Evolutionary conservation across 2,888 invertebrate species (phyloP).

Genomic region (Mythimna pallens): DNA sequence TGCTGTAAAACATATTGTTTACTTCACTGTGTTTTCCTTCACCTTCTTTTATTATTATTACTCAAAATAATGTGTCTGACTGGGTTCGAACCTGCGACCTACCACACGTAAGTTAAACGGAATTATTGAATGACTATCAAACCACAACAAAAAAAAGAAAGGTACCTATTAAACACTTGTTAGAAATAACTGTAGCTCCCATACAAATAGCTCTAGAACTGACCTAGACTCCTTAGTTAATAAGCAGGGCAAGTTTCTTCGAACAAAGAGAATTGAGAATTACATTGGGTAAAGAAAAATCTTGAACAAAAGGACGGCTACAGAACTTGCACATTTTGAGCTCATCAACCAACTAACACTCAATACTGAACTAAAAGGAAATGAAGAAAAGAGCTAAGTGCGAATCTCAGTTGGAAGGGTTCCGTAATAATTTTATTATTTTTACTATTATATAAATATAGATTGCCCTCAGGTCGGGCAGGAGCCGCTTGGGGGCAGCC

Average conservation of each 20-base stretch:
- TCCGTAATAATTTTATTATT: too few species aligned
- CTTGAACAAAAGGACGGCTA: neutral
- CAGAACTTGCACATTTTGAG: slow-evolving; percentile 15
- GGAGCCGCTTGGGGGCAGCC: too few species aligned
- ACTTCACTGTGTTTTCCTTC: too few species aligned
- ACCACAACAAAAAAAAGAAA: too few species aligned
- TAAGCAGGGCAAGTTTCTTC: neutral
- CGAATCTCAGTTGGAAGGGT: neutral
- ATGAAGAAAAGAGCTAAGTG: neutral
- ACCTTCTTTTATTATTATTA: too few species aligned
- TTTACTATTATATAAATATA: too few species aligned
- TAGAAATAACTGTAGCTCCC: neutral
- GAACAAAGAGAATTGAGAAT: slow-evolving; percentile 9
- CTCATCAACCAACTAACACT: slow-evolving; percentile 16
- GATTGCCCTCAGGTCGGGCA: too few species aligned
- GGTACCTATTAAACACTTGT: neutral
- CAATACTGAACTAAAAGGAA: slow-evolving; percentile 9
- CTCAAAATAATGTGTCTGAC: too few species aligned
- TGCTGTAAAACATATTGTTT: too few species aligned
- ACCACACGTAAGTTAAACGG: too few species aligned
- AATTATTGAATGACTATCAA: too few species aligned
- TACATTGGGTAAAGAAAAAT: neutral
- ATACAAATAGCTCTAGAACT: neutral
- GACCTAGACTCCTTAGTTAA: neutral
- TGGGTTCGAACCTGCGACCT: too few species aligned